Base-by-base conservation (phyloP, 1,140 invertebrate species). In the Drosophila rhopaloa region DNA sequence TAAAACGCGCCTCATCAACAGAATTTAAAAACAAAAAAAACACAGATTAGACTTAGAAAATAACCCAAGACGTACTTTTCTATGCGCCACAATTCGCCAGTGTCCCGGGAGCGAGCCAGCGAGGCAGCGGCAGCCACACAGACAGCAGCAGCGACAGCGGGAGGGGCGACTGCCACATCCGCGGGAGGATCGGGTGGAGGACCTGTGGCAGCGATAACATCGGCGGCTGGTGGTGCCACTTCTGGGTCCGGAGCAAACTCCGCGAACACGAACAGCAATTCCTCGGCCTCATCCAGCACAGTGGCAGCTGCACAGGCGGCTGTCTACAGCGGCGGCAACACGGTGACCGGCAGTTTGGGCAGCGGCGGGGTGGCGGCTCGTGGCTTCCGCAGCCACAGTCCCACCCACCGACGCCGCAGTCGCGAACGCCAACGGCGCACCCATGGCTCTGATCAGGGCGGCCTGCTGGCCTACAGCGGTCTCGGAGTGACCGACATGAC, bases 301-400 rank as follows among this genome's bases (percentile, higher is more conserved):
- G 85, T 85, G 85, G 81, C 85, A 81, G 85, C 81, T 90, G 85
- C 81, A 76, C 81, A 81, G 82, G 85, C 80, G 79, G 88, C 76
- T 91, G 88, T 88, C 82, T 86, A 79, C 48, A 91, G 84, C 81
- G 81, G 77, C 83, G 90, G 80, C 83, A 83, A 89, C 83, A 91
- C 84, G 76, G 81, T 91, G 74, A 89, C 81, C 79, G 83, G 89
- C 70, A 89, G 83, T 70, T 63, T 84, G 14, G 68, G 76, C 43
- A 85, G 82, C 76, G 86, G 68, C 54, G 88, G 81, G 48, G 89
- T 81, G 58, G 76, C 66, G 55, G 86, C 88, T 50, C 91, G 86
- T 44, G 82, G 80, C 60, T 92, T 92, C 61, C 90, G 92, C 61
- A 92, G 90, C 79, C 92, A 92, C 71, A 92, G 91, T 56, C 92